phyloP scores from a whole-genome alignment of 1,140 invertebrate species.

The Agrilus planipennis region DNA sequence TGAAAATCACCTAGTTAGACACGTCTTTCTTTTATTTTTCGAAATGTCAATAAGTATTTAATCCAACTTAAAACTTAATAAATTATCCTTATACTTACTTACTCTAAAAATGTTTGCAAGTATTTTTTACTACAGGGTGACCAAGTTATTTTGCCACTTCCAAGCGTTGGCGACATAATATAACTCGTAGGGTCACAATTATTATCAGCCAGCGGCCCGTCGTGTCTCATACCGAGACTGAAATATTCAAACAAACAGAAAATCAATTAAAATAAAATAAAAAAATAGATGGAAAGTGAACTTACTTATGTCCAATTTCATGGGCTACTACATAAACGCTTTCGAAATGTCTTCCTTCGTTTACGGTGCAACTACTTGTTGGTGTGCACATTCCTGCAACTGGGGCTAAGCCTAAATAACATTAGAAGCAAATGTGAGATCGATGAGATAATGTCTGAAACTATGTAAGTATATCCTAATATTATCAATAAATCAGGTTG shows the following conservation, averaged over 20 bases:
- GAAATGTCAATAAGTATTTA: too few species aligned
- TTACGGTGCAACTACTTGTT: slow-evolving; percentile 50
- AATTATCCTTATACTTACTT: slow-evolving; percentile 17
- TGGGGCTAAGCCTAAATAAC: slow-evolving; percentile 42
- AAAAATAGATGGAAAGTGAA: slow-evolving; percentile 6
- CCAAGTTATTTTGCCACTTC: slow-evolving; percentile 56
- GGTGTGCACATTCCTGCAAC: slow-evolving; percentile 51
- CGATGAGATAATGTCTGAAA: too few species aligned
- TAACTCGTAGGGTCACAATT: slow-evolving; percentile 48
- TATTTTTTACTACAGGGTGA: slow-evolving; percentile 49
- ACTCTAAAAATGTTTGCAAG: slow-evolving; percentile 47
- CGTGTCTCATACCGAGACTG: slow-evolving; percentile 54
- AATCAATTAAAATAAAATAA: neutral
- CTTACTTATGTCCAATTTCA: slow-evolving; percentile 52
- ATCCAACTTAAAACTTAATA: too few species aligned
- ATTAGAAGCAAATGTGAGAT: neutral
- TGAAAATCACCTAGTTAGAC: too few species aligned
- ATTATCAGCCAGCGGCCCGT: slow-evolving; percentile 49
- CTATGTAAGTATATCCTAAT: too few species aligned
- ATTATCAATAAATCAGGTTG: too few species aligned
- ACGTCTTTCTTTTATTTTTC: too few species aligned
- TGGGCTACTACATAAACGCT: slow-evolving; percentile 51
- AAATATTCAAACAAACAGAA: slow-evolving; percentile 16
- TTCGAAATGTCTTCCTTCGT: slow-evolving; percentile 53
- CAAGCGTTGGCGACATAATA: slow-evolving; percentile 56